Evolutionary conservation across 2,888 invertebrate species (phyloP).

Genomic region (Chrysomela aeneicollis): DNA sequence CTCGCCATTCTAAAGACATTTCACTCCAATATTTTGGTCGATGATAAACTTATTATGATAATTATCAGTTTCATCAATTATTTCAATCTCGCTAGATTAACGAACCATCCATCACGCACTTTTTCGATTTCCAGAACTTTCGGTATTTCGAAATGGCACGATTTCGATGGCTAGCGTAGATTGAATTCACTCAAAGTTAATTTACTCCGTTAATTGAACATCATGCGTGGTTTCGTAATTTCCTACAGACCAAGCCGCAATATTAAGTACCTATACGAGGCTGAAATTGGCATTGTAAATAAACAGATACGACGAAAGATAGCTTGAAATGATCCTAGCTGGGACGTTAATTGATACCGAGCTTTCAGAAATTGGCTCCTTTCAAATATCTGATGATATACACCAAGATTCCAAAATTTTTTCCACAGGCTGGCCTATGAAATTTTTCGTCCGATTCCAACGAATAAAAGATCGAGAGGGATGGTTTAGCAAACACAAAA

Average conservation of each 20-base stretch:
- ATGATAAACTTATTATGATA: too few relatives aligned
- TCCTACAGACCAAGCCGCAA: conserved; percentile 11
- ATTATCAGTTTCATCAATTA: too few relatives aligned
- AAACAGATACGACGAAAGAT: conserved; percentile 8
- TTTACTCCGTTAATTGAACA: conserved; percentile 17
- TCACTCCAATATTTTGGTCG: too few relatives aligned
- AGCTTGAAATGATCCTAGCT: conserved; percentile 4
- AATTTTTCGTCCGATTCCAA: too few relatives aligned
- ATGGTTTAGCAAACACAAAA: too few relatives aligned
- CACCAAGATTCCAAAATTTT: too few relatives aligned
- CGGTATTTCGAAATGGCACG: neutral
- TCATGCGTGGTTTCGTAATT: conserved; percentile 20
- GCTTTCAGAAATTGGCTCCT: too few relatives aligned
- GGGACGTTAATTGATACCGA: too few relatives aligned
- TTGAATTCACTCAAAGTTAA: conserved; percentile 8
- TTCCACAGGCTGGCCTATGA: too few relatives aligned
- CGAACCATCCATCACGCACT: neutral
- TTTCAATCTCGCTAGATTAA: neutral
- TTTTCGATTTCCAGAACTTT: neutral
- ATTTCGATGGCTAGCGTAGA: neutral
- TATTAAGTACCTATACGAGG: conserved; percentile 11
- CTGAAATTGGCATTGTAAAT: conserved; percentile 18
- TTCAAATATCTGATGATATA: too few relatives aligned
- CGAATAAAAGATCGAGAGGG: too few relatives aligned
- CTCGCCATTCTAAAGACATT: too few relatives aligned